phyloP scores from a whole-genome alignment of 2,797 vertebrate species.

The Coreius guichenoti region DNA sequence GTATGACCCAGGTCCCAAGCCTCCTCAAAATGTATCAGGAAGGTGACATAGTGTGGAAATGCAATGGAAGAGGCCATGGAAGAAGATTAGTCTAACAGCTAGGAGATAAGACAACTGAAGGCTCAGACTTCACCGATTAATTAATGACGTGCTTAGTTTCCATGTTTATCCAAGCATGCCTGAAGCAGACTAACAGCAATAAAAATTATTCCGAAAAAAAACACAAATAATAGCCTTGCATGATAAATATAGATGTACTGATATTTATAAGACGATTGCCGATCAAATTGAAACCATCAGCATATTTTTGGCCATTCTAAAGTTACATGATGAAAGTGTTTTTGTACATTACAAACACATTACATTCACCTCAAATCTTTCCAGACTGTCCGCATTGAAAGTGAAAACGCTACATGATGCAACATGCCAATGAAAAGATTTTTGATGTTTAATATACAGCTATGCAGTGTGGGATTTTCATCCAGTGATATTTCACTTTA shows the following conservation, averaged over 20 bases:
- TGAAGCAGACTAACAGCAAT: neutral
- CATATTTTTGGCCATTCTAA: neutral
- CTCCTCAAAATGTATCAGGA: neutral
- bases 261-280: neutral
- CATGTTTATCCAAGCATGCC: neutral
- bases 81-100: slow-evolving; percentile 4
- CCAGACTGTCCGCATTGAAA: neutral
- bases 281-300: neutral
- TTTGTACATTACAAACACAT: neutral
- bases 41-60: neutral
- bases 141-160: slow-evolving; percentile 62
- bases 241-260: neutral
- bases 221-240: neutral
- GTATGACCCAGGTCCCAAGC: neutral
- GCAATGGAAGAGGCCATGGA: neutral
- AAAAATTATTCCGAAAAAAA: neutral
- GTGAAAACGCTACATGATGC: neutral
- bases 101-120: slow-evolving; percentile 36
- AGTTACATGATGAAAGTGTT: neutral
- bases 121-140: slow-evolving; percentile 65
- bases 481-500: neutral
- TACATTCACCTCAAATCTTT: neutral
- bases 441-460: neutral
- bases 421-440: neutral
- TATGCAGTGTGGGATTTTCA: neutral